Evolutionary conservation across 2,888 invertebrate genomes (phyloP), one percentile per base, ranked within the genome.

Genomic region (Chymomyza fuscimana): DNA sequence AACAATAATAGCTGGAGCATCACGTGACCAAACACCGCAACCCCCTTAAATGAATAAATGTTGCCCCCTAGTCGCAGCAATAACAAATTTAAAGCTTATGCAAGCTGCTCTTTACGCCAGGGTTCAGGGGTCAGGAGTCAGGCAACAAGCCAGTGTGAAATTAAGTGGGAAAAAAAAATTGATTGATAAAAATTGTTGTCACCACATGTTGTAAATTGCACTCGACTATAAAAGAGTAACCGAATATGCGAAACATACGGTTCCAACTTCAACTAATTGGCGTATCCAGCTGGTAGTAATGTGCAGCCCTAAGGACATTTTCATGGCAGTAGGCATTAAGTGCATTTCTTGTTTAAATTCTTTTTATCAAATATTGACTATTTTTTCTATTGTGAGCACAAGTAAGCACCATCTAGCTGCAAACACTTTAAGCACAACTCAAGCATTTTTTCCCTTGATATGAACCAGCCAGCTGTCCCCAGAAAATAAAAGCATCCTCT

Each of bases 11-110:
- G 69, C 71, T 62, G 69, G 60, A 63, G 73, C 40, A 46, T 46
- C 87, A 82, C 84, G 87, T 87, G 87, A 77, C 82, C 81, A 81
- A 83, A 82, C 76, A 74, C 22, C n/a, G 32, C 51, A 63, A 4
- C n/a, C 19, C 69, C 69, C 22, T 56, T n/a, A 56, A 70, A 74
- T 69, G 52, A 60, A 67, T 77, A 79, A 62, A 78, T 52, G 54
- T 65, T 63, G 72, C 19, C 52, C 65, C 7, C 9, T 19, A 12
- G 19, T 3, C 54, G 10, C 54, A 22, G 12, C 29, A 60, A 60
- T 9, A 61, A 61, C 29, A 40, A 40, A 40, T 12, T 40, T 40
- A 32, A 6, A 5, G 32, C 32, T 32, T 32, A 32, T 32, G 40
- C 40, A 40, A 40, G 10, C 9, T 40, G 40, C 40, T 4, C 40